Evolutionary conservation across 2,797 vertebrate species (phyloP).

Genomic region (Melanotaenia parkinsoni): DNA sequence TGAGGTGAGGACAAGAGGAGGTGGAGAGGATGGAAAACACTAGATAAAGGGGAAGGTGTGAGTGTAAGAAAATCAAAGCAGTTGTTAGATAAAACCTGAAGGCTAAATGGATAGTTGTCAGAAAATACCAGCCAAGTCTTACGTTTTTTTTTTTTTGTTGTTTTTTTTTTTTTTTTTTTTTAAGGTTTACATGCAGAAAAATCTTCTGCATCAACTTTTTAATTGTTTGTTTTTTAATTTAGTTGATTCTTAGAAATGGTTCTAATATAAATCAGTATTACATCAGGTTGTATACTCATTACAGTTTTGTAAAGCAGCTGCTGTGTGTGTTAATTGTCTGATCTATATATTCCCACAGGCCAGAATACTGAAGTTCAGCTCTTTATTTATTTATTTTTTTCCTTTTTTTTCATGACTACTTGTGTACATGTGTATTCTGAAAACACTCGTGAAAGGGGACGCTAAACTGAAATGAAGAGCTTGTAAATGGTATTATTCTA

Average conservation of each 20-base stretch:
- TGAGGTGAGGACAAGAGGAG: slow-evolving; percentile 53
- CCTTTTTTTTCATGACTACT: slow-evolving; percentile 20
- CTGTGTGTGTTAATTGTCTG: slow-evolving; percentile 41
- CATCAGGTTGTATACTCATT: slow-evolving; percentile 46
- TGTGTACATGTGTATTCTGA: slow-evolving; percentile 24
- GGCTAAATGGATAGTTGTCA: slow-evolving; percentile 4
- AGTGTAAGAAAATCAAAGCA: slow-evolving; percentile 13
- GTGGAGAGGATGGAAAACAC: slow-evolving; percentile 48
- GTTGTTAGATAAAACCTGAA: slow-evolving; percentile 25
- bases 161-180: background rate
- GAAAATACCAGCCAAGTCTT: slow-evolving; percentile 7
- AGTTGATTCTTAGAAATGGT: slow-evolving; percentile 7
- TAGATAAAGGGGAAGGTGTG: slow-evolving; percentile 25
- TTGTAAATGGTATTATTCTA: background rate
- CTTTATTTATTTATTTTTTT: background rate
- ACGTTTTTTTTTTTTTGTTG: background rate
- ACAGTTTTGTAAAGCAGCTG: slow-evolving; percentile 24
- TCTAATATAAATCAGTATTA: slow-evolving; percentile 3
- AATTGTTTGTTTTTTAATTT: background rate
- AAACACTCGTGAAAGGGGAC: slow-evolving; percentile 10
- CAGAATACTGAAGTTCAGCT: slow-evolving; percentile 26
- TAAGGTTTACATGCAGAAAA: background rate
- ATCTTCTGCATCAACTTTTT: background rate
- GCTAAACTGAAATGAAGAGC: background rate
- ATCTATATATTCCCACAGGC: slow-evolving; percentile 42